Evolutionary conservation across 2,113 vertebrate species (phyloP).

Genomic region (Riparia riparia): DNA sequence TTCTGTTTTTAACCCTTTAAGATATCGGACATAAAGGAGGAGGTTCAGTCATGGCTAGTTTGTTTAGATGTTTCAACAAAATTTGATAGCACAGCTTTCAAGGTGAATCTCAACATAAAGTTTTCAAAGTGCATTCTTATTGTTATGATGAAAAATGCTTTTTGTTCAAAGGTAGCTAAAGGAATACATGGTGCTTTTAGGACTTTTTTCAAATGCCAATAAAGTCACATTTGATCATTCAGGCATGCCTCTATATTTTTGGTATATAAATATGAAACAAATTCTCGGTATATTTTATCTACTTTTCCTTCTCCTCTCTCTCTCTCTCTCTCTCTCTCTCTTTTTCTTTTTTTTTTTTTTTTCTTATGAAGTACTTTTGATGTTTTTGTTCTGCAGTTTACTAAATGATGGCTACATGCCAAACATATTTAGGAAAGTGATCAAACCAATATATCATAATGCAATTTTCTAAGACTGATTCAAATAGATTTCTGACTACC

Average conservation of each 20-base stretch:
- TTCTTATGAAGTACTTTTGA: neutral
- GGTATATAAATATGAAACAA: neutral
- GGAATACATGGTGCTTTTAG: neutral
- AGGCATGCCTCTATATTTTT: neutral
- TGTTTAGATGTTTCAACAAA: neutral
- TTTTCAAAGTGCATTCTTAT: neutral
- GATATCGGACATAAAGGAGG: neutral
- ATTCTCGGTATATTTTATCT: neutral
- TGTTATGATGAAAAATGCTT: neutral
- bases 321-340: neutral
- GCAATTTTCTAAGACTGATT: conserved; percentile 18
- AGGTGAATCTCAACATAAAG: neutral
- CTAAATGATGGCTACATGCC: neutral
- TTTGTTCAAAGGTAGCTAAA: neutral
- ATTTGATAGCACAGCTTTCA: neutral
- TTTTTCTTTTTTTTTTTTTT: neutral
- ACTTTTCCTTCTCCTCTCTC: neutral
- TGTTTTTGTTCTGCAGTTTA: neutral
- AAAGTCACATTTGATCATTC: neutral
- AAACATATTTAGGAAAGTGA: conserved; percentile 1
- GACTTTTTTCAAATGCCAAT: neutral
- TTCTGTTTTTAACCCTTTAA: conserved; percentile 44
- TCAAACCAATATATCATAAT: conserved; percentile 8
- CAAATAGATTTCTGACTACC: neutral
- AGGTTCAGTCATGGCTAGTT: neutral